Conservation (phyloP, 2,113 vertebrate genomes). For the Vanacampus margaritifer region DNA sequence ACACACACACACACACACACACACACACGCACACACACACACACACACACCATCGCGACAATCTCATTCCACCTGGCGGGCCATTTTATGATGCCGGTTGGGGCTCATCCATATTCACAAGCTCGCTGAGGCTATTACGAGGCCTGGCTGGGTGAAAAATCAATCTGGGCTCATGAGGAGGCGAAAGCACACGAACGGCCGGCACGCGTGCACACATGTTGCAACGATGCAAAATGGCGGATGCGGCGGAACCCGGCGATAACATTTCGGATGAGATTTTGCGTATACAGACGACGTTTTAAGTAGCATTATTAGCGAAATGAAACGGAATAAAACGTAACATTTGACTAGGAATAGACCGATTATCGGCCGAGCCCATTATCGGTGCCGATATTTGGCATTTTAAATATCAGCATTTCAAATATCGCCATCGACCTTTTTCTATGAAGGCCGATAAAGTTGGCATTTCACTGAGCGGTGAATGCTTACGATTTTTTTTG, state of each 20-base stretch:
- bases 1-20: slow-evolving; percentile 15
- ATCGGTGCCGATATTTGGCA: no score
- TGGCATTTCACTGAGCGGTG: no score
- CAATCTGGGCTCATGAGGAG: slow-evolving; percentile 51
- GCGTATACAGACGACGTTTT: no score
- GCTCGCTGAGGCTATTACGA: slow-evolving; percentile 44
- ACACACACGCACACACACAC: slow-evolving; percentile 13
- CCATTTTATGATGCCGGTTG: slow-evolving; percentile 47
- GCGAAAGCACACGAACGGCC: slow-evolving; percentile 4
- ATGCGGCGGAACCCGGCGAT: background rate
- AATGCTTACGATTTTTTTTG: no score
- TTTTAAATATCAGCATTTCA: no score
- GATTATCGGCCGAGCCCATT: no score
- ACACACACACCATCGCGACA: slow-evolving; percentile 21
- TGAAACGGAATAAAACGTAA: no score
- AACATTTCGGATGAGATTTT: background rate
- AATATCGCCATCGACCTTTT: no score
- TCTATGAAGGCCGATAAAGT: no score
- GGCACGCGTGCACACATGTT: slow-evolving; percentile 1
- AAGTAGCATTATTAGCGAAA: no score
- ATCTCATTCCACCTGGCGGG: slow-evolving; percentile 40
- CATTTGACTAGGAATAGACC: no score
- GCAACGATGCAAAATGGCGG: background rate
- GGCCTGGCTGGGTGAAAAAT: slow-evolving; percentile 49
- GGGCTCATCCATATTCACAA: slow-evolving; percentile 67